Percentiles rank a stretch among this genome's conserved stretches.
Conservation (phyloP, 2,888 invertebrate genomes). For the Choristoneura rosaceana region DNA sequence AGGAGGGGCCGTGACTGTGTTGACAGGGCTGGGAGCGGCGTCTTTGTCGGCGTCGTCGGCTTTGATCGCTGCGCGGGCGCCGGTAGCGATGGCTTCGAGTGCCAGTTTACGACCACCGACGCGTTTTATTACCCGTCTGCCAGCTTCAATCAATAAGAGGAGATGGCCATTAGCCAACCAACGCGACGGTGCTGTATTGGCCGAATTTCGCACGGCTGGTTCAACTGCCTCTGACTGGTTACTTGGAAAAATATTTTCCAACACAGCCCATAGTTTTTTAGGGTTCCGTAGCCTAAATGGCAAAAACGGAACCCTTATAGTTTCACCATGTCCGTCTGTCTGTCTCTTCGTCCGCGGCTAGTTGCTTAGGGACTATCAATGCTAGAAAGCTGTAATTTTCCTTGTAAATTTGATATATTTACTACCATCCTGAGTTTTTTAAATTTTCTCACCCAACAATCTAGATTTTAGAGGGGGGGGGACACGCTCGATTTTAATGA, state of each 20-base stretch:
- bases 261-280: neutral
- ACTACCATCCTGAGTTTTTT: too few relatives aligned
- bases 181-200: constrained; percentile 53
- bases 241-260: neutral
- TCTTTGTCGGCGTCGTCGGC: constrained; percentile 72
- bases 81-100: constrained; percentile 73
- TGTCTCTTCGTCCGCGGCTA: too few relatives aligned
- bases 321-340: too few relatives aligned
- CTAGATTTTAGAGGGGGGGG: too few relatives aligned
- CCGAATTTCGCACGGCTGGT: constrained; percentile 57
- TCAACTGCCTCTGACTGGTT: neutral
- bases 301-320: too few relatives aligned
- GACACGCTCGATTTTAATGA: too few relatives aligned
- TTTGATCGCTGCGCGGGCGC: constrained; percentile 80
- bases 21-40: constrained; percentile 76
- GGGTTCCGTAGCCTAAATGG: too few relatives aligned
- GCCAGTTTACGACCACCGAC: constrained; percentile 80
- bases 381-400: too few relatives aligned
- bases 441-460: too few relatives aligned
- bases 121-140: constrained; percentile 75
- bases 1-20: constrained; percentile 77
- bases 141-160: constrained; percentile 70
- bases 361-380: too few relatives aligned
- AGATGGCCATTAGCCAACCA: constrained; percentile 61
- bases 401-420: too few relatives aligned